These are phyloP conservation scores for Aramus guarauna DNA, from an alignment of 2,113 vertebrate species.

Conservation along the genomic window DNA sequence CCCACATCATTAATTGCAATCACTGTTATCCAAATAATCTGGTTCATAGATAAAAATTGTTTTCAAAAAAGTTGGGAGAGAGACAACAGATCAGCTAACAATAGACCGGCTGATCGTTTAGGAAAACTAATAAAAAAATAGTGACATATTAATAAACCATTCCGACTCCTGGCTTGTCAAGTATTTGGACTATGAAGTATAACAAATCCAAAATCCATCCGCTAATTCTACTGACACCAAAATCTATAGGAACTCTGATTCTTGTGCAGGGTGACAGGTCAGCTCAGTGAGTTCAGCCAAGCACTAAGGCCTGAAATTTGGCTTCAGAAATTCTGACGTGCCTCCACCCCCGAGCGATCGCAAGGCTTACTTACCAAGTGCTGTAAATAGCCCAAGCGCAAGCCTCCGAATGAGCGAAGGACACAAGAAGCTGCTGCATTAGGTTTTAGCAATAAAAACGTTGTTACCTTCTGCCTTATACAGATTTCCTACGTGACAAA, in stretches of 20 bases:
- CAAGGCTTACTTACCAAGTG: background rate
- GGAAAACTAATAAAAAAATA: slow-evolving; percentile 47
- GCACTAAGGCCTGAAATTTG: slow-evolving; percentile 55
- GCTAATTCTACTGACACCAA: slow-evolving; percentile 12
- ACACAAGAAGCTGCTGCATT: background rate
- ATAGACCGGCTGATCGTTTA: slow-evolving; percentile 18
- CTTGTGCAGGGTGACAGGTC: slow-evolving; percentile 47
- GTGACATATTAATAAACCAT: slow-evolving; percentile 53
- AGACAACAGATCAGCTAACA: slow-evolving; percentile 50
- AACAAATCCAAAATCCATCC: slow-evolving; percentile 31
- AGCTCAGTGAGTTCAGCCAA: slow-evolving; percentile 69
- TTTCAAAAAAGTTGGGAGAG: background rate
- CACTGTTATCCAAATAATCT: slow-evolving; percentile 59
- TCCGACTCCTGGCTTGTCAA: slow-evolving; percentile 46
- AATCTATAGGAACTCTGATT: background rate
- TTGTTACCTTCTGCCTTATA: slow-evolving; percentile 65
- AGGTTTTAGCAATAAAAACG: background rate
- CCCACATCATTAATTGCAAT: slow-evolving; percentile 56
- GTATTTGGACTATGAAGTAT: slow-evolving; percentile 39
- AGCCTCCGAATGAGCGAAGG: background rate
- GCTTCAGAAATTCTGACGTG: slow-evolving; percentile 45
- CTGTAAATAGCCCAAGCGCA: background rate
- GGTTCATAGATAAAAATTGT: slow-evolving; percentile 30
- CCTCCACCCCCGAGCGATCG: background rate
- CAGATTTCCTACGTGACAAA: slow-evolving; percentile 68